A percentile compares a stretch with the other conserved stretches of the same genome.
phyloP scores from a whole-genome alignment of 2,888 invertebrate genomes.

The Megaustenia siamemsis region DNA sequence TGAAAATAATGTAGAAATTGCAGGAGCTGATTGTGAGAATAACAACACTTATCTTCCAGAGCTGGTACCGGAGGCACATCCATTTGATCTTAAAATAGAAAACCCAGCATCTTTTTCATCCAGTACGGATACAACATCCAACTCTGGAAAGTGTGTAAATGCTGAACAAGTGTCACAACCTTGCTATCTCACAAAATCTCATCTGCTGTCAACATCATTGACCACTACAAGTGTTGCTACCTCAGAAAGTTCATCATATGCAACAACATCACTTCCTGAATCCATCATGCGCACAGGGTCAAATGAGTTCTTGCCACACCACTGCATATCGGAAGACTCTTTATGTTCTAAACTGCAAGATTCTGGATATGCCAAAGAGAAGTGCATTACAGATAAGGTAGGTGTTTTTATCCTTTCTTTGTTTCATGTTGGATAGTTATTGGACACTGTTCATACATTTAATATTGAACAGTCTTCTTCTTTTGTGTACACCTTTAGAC shows the following conservation, averaged over 20 bases:
- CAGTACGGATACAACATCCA: not conserved
- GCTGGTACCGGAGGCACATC: conserved; percentile 57
- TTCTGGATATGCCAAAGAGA: conserved; percentile 15
- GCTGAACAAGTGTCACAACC: conserved; percentile 5
- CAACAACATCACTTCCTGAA: not conserved
- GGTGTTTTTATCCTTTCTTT: too few species aligned
- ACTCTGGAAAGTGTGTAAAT: not conserved
- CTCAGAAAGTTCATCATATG: not conserved
- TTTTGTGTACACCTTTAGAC: too few species aligned
- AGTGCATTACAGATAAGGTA: conserved; percentile 46
- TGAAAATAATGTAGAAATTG: not conserved
- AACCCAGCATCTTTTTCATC: conserved; percentile 11
- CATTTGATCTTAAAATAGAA: conserved; percentile 51
- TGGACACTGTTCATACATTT: too few species aligned
- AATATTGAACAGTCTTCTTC: too few species aligned
- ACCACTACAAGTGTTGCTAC: not conserved
- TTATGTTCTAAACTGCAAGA: not conserved
- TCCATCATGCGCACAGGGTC: not conserved
- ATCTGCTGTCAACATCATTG: not conserved
- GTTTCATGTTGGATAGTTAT: too few species aligned
- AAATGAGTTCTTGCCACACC: not conserved
- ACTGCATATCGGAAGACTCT: not conserved
- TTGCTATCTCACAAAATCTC: conserved; percentile 8
- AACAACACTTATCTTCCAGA: conserved; percentile 13
- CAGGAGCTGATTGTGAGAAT: not conserved